phyloP scores from a whole-genome alignment of 37 sponge, comb jelly and placozoan species.

The Crambe crambe region DNA sequence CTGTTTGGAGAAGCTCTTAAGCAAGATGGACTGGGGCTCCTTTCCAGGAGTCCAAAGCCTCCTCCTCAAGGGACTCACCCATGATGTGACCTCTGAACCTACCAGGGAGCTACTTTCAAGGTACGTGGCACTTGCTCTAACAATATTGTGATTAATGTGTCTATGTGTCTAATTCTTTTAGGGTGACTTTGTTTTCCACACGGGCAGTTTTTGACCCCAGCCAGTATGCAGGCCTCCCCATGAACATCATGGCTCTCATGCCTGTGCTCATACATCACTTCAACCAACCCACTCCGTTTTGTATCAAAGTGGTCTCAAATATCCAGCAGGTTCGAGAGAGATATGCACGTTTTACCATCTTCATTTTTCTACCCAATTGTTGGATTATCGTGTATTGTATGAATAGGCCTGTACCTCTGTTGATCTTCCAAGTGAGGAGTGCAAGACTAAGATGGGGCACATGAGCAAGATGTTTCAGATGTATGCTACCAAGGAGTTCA shows the following conservation, averaged over 20 bases:
- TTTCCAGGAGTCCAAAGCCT: constrained; percentile 83
- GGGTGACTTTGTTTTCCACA: constrained; percentile 18
- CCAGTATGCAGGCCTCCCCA: constrained; percentile 63
- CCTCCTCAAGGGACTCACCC: constrained; percentile 77
- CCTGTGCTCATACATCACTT: constrained; percentile 76
- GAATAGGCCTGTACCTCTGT: constrained; percentile 52
- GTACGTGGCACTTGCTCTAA: neutral
- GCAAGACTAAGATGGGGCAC: constrained; percentile 51
- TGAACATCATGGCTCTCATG: constrained; percentile 78
- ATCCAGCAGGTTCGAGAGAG: constrained; percentile 60
- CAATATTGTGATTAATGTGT: too few species aligned
- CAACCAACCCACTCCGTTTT: constrained; percentile 61
- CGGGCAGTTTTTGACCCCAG: constrained; percentile 42
- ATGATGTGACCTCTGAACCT: constrained; percentile 19
- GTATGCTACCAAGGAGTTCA: constrained; percentile 56
- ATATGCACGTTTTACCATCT: too few species aligned
- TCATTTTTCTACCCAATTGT: too few species aligned
- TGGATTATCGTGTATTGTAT: too few species aligned
- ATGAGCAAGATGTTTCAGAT: constrained; percentile 77
- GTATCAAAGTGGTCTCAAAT: constrained; percentile 38
- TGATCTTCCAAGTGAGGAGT: constrained; percentile 36
- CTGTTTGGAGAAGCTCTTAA: constrained; percentile 52
- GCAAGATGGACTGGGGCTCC: constrained; percentile 73
- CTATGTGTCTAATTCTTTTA: neutral
- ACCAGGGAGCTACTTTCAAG: constrained; percentile 24